phyloP scores from a whole-genome alignment of 2,888 invertebrate species.

The Omphaloscelis lunosa region DNA sequence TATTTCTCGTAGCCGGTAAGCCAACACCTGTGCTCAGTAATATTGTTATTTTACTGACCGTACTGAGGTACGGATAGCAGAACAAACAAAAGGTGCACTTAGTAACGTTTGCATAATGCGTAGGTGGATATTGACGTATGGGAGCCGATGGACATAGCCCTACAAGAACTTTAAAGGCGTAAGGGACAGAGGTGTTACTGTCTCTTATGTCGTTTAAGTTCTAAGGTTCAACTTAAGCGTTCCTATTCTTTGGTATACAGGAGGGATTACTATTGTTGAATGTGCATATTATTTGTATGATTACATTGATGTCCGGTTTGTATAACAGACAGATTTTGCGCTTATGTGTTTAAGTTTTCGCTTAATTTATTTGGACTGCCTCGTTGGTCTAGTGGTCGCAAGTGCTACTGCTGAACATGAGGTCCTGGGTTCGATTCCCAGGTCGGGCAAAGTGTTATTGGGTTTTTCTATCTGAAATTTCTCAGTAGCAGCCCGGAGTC shows the following conservation, averaged over 20 bases:
- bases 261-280: slow-evolving; percentile 7
- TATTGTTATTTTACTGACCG: slow-evolving; percentile 60
- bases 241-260: slow-evolving; percentile 37
- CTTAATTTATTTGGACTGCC: no score
- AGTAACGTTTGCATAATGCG: slow-evolving; percentile 63
- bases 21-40: slow-evolving; percentile 61
- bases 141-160: slow-evolving; percentile 27
- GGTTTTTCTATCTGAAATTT: no score
- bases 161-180: neutral
- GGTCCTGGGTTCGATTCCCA: no score
- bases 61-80: slow-evolving; percentile 28
- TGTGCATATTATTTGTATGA: slow-evolving; percentile 19
- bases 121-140: slow-evolving; percentile 59
- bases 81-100: slow-evolving; percentile 63
- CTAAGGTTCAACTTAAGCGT: neutral
- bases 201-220: slow-evolving; percentile 1
- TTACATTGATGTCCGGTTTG: neutral
- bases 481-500: no score
- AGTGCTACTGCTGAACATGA: no score
- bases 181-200: slow-evolving; percentile 16
- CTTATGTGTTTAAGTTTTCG: neutral
- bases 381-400: no score
- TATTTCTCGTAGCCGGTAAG: slow-evolving; percentile 47
- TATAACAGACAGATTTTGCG: neutral
- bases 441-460: no score